phyloP scores from a whole-genome alignment of 2,888 invertebrate genomes.

The Platypus cylindrus region DNA sequence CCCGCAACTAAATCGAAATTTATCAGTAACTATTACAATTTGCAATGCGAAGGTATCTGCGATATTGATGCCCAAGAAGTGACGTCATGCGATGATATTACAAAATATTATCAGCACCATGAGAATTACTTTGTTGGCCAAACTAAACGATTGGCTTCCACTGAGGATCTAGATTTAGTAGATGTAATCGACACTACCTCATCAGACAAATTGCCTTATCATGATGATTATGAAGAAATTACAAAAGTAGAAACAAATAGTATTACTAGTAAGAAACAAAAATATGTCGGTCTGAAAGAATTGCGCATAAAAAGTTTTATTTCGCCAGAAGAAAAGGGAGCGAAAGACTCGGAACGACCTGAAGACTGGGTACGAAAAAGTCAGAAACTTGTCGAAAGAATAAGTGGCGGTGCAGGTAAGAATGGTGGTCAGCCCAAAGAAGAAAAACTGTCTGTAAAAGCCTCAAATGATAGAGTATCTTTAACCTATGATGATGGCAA shows the following conservation, averaged over 20 bases:
- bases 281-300: slow-evolving; percentile 28
- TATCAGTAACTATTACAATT: slow-evolving; percentile 19
- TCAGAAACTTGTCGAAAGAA: slow-evolving; percentile 31
- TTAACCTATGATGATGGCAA: slow-evolving; percentile 18
- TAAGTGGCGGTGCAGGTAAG: slow-evolving; percentile 35
- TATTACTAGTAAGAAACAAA: slow-evolving; percentile 27
- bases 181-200: slow-evolving; percentile 30
- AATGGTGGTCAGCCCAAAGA: slow-evolving; percentile 23
- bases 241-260: slow-evolving; percentile 28
- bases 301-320: slow-evolving; percentile 19
- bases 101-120: slow-evolving; percentile 32
- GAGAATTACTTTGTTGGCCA: slow-evolving; percentile 28
- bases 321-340: slow-evolving; percentile 34
- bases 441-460: slow-evolving; percentile 23
- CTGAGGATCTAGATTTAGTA: slow-evolving; percentile 32
- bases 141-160: slow-evolving; percentile 34
- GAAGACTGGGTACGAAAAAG: slow-evolving; percentile 36
- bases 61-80: slow-evolving; percentile 26
- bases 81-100: slow-evolving; percentile 30
- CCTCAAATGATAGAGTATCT: slow-evolving; percentile 21
- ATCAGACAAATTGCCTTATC: slow-evolving; percentile 32
- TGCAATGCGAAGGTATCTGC: slow-evolving; percentile 13
- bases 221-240: slow-evolving; percentile 32
- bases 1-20: slow-evolving; percentile 13
- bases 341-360: slow-evolving; percentile 34